Evolutionary conservation across 1,140 invertebrate genomes (phyloP), one percentile per base, ranked within the genome.

Genomic region (Diorhabda elongata): DNA sequence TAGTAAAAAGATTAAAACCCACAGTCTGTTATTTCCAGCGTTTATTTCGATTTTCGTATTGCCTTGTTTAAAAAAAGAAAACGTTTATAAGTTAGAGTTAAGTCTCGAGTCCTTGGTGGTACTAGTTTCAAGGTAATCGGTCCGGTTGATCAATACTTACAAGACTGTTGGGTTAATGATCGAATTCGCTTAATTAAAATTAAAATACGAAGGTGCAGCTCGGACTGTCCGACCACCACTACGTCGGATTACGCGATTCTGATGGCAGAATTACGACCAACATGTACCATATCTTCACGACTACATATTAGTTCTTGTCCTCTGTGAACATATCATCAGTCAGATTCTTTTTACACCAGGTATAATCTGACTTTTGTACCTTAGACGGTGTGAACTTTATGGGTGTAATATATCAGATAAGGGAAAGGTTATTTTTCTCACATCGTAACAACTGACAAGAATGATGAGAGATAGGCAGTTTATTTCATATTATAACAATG

Each of bases 151-250:
- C 75, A 69, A 77, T 74, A 77, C 68, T 26, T 43, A 42, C 61
- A 65, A 41, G 58, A 44, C 11, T 45, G 42, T 26, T 44, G 52
- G 64, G 45, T 64, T 67, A 66, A 70, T 64, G 74, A 69, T 64
- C 59, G 69, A 71, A 63, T 74, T 56, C 65, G 73, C 63, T 76
- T 75, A 77, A 77, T 77, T 77, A 76, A 76, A 77, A 77, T 74
- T 74, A 73, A 74, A 74, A 76, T 71, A 71, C 61, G 68, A 66
- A 69, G 72, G 67, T 67, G 69, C 69, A 69, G 69, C 52, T 43
- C 42, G 42, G n/a, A 6, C n/a, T 6, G 44, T 42, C 60, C 41
- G 42, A 11, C 42, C 57, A 41, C 58, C 26, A n/a, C 26, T 60
- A 42, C 52, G 26, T n/a, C 41, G 41, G 60, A 57, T 45, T 59